Base-by-base conservation (phyloP, 2,888 invertebrate genomes). In the Tetranychus truncatus region DNA sequence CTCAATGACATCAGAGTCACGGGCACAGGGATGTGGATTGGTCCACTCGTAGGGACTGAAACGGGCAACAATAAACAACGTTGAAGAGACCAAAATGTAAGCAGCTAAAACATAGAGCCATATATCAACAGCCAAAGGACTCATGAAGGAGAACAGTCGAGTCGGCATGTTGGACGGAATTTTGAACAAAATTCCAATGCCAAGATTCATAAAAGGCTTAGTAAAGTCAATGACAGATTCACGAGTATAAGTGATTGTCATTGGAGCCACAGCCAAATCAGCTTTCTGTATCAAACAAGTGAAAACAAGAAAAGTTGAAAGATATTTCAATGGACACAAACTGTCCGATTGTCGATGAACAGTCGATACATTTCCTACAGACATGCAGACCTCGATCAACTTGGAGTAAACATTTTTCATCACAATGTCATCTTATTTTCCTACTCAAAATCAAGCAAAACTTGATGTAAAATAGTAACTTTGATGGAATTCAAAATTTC, bases 151-250 rank as follows among this genome's bases (percentile, higher is more conserved):
- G 87, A 96, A 97, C 77, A 89, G 88, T 79, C 90, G 87, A 72
- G 90, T 92, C 74, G 90, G 92, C 84, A 89, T 92, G 76, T 88
- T 94, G 79, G 89, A 92, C 78, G 92, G 92, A 74, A 92, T 90
- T 88, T 94, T 94, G 67, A 77, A 77, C 66, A 77, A 66, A 44
- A 77, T 77, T 18, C 76, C 76, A 20, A 77, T 77, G 9, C 77
- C 96, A 18, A 96, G 87, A 83, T 95, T 95, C 91, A 97, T 94
- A 84, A 95, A 97, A 0, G 96, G 97, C 81, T 95, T 95, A 0
- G 96, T 96, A 83, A 97, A 97, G 83, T 96, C 96, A 76, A 97
- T 94, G 76, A 91, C 90, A 82, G 91, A 90, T 82, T 95, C 95
- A 21, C 97, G 84, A 0, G 95, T 93, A 83, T 95, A 96, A 84